Base-by-base conservation (phyloP, 2,888 invertebrate species). In the Nasonovia ribisnigri region DNA sequence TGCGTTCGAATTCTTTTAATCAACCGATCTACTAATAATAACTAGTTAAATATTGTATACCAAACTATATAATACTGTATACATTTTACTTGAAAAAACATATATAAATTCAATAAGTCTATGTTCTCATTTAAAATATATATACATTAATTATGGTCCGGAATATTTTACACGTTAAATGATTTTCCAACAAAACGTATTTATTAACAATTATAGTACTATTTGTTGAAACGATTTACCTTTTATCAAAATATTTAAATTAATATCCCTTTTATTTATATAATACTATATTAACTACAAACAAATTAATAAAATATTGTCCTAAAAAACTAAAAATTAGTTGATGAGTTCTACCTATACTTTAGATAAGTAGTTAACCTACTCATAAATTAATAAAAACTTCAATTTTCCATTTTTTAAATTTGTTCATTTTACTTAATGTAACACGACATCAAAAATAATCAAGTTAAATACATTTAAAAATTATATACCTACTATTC, bases 101-200 rank as follows among this genome's bases (percentile, higher is more conserved):
- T 60, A n/a, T 13, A 54, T 36, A 43, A 84, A 36, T 46, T 48
- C n/a, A 42, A n/a, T 91, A 91, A 91, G 84, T 57, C 84, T 91
- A 57, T 91, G 87, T 29, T 87, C 60, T 67, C 60, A 87, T 92
- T 92, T 60, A 46, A 92, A 86, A 86, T 26, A 46, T 1, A 60
- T 42, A 48, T 29, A 4, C 29, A 67, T 67, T n/a, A n/a, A n/a
- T 77, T 77, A 77, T 60, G 13, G 42, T 87, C 13, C 10, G 8
- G 16, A 36, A 6, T 48, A 36, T 88, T 77, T n/a, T 77, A 20
- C 36, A 36, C 8, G 20, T 36, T 77, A 77, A 77, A 67, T 29
- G 20, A 29, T 51, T 67, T 48, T 88, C 67, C 77, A 92, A 92
- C 92, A 88, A 92, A 88, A 92, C 92, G 92, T 92, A 92, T 92